Percentiles rank a stretch among this genome's conserved stretches.
Evolutionary conservation across 2,888 invertebrate species (phyloP).

Genomic region (Ophioninae sp.): DNA sequence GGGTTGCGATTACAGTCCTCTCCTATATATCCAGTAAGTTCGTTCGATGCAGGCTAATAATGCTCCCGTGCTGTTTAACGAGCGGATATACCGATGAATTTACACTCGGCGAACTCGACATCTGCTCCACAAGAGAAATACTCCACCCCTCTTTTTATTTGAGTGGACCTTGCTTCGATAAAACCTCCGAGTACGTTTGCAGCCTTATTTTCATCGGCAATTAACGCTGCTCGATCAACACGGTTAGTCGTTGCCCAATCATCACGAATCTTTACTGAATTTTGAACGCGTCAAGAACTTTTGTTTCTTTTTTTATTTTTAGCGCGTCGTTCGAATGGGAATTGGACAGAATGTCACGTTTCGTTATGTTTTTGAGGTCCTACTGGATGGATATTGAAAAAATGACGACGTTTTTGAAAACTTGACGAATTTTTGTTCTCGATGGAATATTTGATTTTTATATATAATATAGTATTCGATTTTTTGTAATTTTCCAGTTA

Average conservation of each 20-base stretch:
- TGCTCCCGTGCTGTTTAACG: constrained; percentile 54
- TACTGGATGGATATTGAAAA: too few species aligned
- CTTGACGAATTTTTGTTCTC: too few species aligned
- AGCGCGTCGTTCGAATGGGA: too few species aligned
- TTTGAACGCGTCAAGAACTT: too few species aligned
- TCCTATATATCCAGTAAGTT: constrained; percentile 20
- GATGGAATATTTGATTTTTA: too few species aligned
- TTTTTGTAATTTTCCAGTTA: too few species aligned
- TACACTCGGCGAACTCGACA: constrained; percentile 66
- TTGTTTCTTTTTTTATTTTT: too few species aligned
- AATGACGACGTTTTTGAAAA: too few species aligned
- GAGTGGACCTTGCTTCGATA: constrained; percentile 10
- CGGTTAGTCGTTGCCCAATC: neutral
- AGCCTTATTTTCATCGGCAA: neutral
- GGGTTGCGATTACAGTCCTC: constrained; percentile 45
- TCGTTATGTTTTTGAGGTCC: too few species aligned
- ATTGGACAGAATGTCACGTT: too few species aligned
- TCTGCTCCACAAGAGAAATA: constrained; percentile 73
- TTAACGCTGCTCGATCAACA: neutral
- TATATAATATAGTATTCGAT: too few species aligned
- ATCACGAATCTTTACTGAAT: neutral
- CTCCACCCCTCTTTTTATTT: neutral
- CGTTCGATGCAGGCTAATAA: constrained; percentile 47
- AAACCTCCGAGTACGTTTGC: neutral
- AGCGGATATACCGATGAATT: constrained; percentile 52